phyloP scores from a whole-genome alignment of 2,888 invertebrate genomes.

The Ophion obscuratus region DNA sequence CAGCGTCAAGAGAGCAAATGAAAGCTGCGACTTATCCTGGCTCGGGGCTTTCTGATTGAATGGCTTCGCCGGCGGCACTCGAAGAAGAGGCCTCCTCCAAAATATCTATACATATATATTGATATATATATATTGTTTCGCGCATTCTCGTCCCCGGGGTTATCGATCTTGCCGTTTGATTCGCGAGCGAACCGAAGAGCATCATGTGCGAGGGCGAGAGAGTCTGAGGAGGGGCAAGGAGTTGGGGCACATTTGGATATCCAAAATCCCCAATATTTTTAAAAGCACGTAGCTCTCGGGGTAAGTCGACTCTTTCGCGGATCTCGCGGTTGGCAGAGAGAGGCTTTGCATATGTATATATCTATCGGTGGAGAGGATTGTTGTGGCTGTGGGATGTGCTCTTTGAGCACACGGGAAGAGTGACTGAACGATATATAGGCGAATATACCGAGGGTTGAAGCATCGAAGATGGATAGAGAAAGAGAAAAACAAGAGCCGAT shows the following conservation, averaged over 20 bases:
- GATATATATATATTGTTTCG: constrained; percentile 17
- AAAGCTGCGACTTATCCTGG: constrained; percentile 81
- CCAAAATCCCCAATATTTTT: constrained; percentile 84
- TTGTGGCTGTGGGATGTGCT: constrained; percentile 52
- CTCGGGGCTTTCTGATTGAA: constrained; percentile 81
- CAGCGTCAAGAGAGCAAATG: constrained; percentile 73
- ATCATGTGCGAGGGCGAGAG: constrained; percentile 30
- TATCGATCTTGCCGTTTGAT: constrained; percentile 70
- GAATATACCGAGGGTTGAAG: constrained; percentile 57
- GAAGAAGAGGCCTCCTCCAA: constrained; percentile 69
- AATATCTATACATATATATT: constrained; percentile 39
- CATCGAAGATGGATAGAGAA: constrained; percentile 62
- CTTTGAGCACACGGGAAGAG: constrained; percentile 66
- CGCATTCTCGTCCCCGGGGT: constrained; percentile 24
- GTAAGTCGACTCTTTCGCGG: constrained; percentile 50
- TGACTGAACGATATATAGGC: constrained; percentile 65
- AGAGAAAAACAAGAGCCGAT: constrained; percentile 57
- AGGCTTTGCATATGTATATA: constrained; percentile 10
- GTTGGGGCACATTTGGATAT: constrained; percentile 76
- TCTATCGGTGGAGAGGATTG: constrained; percentile 41
- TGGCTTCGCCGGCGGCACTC: constrained; percentile 82
- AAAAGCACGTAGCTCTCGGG: constrained; percentile 79
- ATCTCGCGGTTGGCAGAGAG: constrained; percentile 58
- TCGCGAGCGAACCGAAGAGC: constrained; percentile 67
- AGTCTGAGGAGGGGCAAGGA: constrained; percentile 70